These are phyloP conservation scores for Acleris literana DNA, from an alignment of 2,888 invertebrate genomes.

Conservation along the genomic window DNA sequence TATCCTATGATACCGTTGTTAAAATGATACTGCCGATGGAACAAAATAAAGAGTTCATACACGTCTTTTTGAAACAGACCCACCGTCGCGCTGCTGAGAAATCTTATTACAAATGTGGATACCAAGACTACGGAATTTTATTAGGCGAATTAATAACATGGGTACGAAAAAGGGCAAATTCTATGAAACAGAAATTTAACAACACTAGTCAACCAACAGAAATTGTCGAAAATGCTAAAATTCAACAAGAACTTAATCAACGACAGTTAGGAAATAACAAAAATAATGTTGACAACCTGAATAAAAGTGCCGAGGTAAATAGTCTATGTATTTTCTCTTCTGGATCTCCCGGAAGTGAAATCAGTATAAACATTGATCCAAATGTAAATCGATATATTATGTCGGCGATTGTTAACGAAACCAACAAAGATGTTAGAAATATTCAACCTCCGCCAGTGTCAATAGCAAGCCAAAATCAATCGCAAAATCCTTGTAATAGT, in stretches of 20 bases:
- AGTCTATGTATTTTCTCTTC: constrained; percentile 26
- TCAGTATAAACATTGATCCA: constrained; percentile 20
- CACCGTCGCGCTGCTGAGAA: constrained; percentile 7
- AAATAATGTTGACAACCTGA: not conserved
- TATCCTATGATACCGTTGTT: constrained; percentile 9
- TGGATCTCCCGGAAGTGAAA: constrained; percentile 17
- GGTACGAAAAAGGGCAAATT: constrained; percentile 4
- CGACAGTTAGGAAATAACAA: not conserved
- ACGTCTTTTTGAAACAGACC: constrained; percentile 9
- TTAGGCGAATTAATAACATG: constrained; percentile 20
- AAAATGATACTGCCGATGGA: constrained; percentile 19
- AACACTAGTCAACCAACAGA: not conserved
- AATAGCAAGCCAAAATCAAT: not conserved
- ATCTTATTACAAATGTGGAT: not conserved
- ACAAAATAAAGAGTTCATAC: constrained; percentile 20
- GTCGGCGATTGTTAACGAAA: not conserved
- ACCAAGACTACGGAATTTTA: constrained; percentile 17
- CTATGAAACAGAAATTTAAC: not conserved
- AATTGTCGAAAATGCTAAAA: too few relatives aligned
- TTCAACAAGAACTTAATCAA: not conserved
- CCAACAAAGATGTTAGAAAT: not conserved
- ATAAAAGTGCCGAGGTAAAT: not conserved
- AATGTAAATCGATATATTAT: constrained; percentile 1
- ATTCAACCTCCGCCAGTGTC: not conserved
- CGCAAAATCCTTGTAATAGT: not conserved